phyloP scores from a whole-genome alignment of 2,113 vertebrate genomes.

The Turdus rufiventris region DNA sequence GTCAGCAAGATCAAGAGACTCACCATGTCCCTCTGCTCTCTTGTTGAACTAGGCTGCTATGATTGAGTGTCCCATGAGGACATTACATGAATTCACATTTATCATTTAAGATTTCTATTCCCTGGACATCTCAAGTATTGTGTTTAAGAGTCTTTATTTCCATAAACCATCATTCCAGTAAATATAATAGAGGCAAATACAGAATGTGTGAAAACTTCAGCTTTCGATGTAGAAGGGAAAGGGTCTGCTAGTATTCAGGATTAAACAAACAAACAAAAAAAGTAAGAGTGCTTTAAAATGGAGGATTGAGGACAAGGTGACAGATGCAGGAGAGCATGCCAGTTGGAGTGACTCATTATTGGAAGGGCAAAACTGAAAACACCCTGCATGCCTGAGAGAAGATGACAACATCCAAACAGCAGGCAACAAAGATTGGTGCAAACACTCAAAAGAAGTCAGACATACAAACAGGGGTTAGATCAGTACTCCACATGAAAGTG shows the following conservation, averaged over 20 bases:
- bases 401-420: neutral
- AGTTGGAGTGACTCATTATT: neutral
- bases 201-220: neutral
- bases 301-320: neutral
- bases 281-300: neutral
- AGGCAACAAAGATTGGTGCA: neutral
- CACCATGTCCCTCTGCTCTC: neutral
- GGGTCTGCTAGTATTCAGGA: neutral
- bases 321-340: neutral
- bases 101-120: neutral
- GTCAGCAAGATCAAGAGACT: neutral
- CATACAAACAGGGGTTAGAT: neutral
- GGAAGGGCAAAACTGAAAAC: neutral
- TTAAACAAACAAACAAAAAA: neutral
- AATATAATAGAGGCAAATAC: neutral
- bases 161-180: neutral
- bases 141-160: neutral
- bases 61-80: neutral
- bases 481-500: neutral
- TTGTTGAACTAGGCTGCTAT: neutral
- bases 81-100: neutral
- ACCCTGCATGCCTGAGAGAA: neutral
- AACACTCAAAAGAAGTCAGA: neutral
- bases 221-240: neutral
- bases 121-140: neutral